Evolutionary conservation across 2,797 vertebrate genomes (phyloP), one percentile per base, ranked within the genome.

Genomic region (Rhinella marina): DNA sequence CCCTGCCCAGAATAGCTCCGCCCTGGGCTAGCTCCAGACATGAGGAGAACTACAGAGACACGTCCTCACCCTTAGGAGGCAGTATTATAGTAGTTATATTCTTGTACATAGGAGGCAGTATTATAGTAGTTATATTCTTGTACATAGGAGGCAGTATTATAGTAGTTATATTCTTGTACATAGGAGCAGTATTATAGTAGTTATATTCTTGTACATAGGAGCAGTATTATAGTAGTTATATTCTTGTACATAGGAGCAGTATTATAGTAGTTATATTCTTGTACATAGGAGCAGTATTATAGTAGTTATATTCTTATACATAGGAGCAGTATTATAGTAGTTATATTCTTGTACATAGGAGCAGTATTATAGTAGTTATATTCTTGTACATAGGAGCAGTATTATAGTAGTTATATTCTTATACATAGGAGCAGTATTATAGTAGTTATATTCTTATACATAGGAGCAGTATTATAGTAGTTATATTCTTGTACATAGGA

Each of bases 61-160:
- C 32, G 5, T 3, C 32, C 32, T 32, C 32, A 3, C 32, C n/a
- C n/a, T n/a, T n/a, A n/a, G n/a, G n/a, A n/a, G n/a, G n/a, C n/a
- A n/a, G n/a, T n/a, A n/a, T n/a, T n/a, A n/a, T n/a, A n/a, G n/a
- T n/a, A n/a, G n/a, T n/a, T n/a, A n/a, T n/a, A n/a, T n/a, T 61
- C 59, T 61, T 61, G 59, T 61, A 61, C 17, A 17, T 61, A 19
- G 16, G 19, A 3, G 19, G 62, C 62, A 64, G 21, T 64, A 64
- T 64, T 64, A 64, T 64, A 64, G 23, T 64, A 64, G 21, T 64
- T n/a, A 64, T 64, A 64, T 64, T 64, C 62, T 64, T 64, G 62
- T 64, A 64, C 7, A n/a, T 64, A n/a, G 56, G 62, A n/a, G 12
- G n/a, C 62, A n/a, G 59, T 66, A 66, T 66, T 66, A 66, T 25